Base-by-base conservation (phyloP, 2,113 vertebrate genomes). In the Misgurnus mizolepis region DNA sequence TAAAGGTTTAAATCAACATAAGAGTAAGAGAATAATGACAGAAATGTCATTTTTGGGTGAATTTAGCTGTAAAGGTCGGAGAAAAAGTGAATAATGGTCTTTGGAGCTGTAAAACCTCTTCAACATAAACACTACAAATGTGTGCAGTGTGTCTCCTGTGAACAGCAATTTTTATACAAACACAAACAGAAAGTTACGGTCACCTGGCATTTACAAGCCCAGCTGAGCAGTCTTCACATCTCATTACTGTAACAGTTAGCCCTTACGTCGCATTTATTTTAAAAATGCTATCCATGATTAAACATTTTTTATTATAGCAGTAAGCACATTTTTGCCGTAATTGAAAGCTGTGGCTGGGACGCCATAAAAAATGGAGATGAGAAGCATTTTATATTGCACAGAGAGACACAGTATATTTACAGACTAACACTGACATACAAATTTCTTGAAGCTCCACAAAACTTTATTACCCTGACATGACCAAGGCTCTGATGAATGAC, bases 341-440 rank as follows among this genome's bases (percentile, higher is more conserved):
- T 70, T 70, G 14, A 53, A 7, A 34, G 67, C 22, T 53, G 14
- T 7, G n/a, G 22, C 15, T 53, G 22, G 53, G 67, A 39, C 27
- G 67, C 67, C 34, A 34, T 69, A 69, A 70, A 70, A 39, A 55
- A 34, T 55, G 9, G 5, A 70, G 68, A 70, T 55, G 14, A 55
- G 2, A 39, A 39, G 15, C 17, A 41, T 50, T 6, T 17, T 70
- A 39, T 15, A 53, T 34, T 70, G 8, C 47, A 53, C 45, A 4
- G 18, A 27, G 67, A 69, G 67, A 34, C 2, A 27, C 22, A 15
- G 67, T 22, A 34, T 53, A 17, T 53, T 69, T 50, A 27, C 10
- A 6, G 66, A 68, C n/a, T 27, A 14, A 41, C 3, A n/a, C 71
- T 74, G 40, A 74, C 17, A 40, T 27, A 11, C 71, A 22, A 5